Percentiles rank a stretch among this genome's conserved stretches.
Evolutionary conservation across 2,888 invertebrate species (phyloP).

Genomic region (Smittia sp.): DNA sequence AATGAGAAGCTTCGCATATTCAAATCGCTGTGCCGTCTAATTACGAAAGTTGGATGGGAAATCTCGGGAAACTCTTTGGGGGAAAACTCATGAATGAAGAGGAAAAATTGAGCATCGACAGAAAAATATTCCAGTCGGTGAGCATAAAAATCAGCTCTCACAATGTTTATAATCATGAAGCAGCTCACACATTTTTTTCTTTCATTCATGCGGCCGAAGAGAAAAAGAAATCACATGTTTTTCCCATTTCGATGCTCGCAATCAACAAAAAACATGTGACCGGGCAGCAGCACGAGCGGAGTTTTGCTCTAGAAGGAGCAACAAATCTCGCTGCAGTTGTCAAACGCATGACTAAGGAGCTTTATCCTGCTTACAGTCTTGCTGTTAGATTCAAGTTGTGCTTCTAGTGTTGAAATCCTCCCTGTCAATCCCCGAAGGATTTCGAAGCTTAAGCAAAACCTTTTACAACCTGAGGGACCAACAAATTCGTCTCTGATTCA

Average conservation of each 20-base stretch:
- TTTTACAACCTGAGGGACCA: too few species aligned
- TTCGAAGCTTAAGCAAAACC: too few species aligned
- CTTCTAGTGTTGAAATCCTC: too few species aligned
- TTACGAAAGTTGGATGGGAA: background rate
- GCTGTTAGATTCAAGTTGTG: too few species aligned
- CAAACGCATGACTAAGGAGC: too few species aligned
- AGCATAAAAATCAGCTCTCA: constrained; percentile 39
- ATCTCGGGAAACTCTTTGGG: background rate
- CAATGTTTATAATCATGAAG: constrained; percentile 28
- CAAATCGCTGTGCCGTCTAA: background rate
- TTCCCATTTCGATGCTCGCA: constrained; percentile 28
- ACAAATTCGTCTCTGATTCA: too few species aligned
- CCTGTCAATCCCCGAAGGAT: too few species aligned
- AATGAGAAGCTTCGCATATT: background rate
- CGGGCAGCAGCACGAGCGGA: background rate
- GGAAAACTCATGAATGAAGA: background rate
- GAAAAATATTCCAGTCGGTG: background rate
- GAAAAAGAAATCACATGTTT: constrained; percentile 41
- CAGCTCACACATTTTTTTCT: constrained; percentile 25
- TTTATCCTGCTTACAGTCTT: too few species aligned
- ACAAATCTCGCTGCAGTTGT: background rate
- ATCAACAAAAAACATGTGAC: constrained; percentile 40
- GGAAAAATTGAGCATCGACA: constrained; percentile 28
- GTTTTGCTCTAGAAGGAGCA: background rate
- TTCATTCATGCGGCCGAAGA: constrained; percentile 38